A percentile compares a stretch with the other conserved stretches of the same genome.
phyloP scores from a whole-genome alignment of 2,113 vertebrate species.

The Dromiciops gliroides region DNA sequence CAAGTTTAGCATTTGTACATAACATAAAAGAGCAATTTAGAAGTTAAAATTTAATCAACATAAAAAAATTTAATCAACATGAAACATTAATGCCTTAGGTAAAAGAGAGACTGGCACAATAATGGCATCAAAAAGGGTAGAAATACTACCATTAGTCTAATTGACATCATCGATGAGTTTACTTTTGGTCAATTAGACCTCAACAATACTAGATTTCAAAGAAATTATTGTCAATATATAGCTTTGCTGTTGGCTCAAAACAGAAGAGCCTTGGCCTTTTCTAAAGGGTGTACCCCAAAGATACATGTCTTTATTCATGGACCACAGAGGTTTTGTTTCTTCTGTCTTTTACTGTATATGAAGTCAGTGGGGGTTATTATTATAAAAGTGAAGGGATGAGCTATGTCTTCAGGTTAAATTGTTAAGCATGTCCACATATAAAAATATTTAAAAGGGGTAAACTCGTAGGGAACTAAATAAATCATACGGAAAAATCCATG shows the following conservation, averaged over 20 bases:
- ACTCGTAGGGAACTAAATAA: not conserved
- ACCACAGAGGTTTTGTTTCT: slow-evolving; percentile 25
- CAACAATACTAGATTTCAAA: slow-evolving; percentile 57
- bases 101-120: slow-evolving; percentile 63
- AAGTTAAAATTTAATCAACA: slow-evolving; percentile 76
- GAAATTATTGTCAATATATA: slow-evolving; percentile 58
- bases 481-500: not conserved
- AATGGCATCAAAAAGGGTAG: slow-evolving; percentile 66
- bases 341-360: slow-evolving; percentile 19
- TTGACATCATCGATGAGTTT: slow-evolving; percentile 66
- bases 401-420: slow-evolving; percentile 6
- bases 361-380: slow-evolving; percentile 18
- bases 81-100: slow-evolving; percentile 70
- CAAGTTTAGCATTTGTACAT: slow-evolving; percentile 68
- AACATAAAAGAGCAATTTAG: slow-evolving; percentile 72
- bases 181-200: slow-evolving; percentile 64
- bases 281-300: slow-evolving; percentile 41
- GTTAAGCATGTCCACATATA: not conserved
- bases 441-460: not conserved
- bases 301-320: slow-evolving; percentile 32
- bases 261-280: slow-evolving; percentile 49
- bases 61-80: slow-evolving; percentile 77
- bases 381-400: slow-evolving; percentile 32
- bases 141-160: slow-evolving; percentile 58
- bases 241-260: slow-evolving; percentile 41